Conservation (phyloP, 2,113 vertebrate species). For the Dromaius novaehollandiae region DNA sequence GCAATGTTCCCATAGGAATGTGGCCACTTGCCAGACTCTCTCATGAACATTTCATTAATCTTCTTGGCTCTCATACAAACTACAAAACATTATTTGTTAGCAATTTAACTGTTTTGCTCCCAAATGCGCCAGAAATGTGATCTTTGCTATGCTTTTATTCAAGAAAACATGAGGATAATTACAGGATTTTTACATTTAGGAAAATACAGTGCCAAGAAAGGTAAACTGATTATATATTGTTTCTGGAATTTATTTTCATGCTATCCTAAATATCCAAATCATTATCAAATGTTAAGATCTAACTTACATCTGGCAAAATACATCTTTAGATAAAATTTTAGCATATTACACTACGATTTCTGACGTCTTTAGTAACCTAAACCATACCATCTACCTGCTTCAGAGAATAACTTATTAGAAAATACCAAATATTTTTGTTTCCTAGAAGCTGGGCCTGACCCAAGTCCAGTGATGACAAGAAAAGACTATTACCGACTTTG, state of each 20-base stretch:
- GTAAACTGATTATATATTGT: slow-evolving; percentile 33
- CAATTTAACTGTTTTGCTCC: slow-evolving; percentile 77
- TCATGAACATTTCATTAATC: slow-evolving; percentile 85
- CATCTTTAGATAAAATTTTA: neutral
- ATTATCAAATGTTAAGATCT: slow-evolving; percentile 22
- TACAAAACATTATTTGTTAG: slow-evolving; percentile 75
- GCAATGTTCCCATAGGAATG: slow-evolving; percentile 84
- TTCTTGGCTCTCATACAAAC: slow-evolving; percentile 77
- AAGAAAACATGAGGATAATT: slow-evolving; percentile 52
- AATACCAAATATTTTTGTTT: neutral
- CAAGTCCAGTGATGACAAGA: neutral
- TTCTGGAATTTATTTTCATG: slow-evolving; percentile 33
- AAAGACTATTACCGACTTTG: neutral
- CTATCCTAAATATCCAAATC: neutral
- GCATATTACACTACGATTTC: neutral
- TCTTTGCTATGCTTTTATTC: slow-evolving; percentile 40
- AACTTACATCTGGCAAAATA: slow-evolving; percentile 10
- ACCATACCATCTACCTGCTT: neutral
- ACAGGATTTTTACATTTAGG: slow-evolving; percentile 5
- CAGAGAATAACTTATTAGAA: neutral
- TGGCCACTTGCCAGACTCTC: slow-evolving; percentile 78
- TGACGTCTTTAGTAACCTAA: neutral
- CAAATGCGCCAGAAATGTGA: slow-evolving; percentile 68
- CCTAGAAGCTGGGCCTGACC: neutral
- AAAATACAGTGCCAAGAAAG: slow-evolving; percentile 37